phyloP scores from a whole-genome alignment of 2,888 invertebrate genomes.

The Pandemis cinnamomeana region DNA sequence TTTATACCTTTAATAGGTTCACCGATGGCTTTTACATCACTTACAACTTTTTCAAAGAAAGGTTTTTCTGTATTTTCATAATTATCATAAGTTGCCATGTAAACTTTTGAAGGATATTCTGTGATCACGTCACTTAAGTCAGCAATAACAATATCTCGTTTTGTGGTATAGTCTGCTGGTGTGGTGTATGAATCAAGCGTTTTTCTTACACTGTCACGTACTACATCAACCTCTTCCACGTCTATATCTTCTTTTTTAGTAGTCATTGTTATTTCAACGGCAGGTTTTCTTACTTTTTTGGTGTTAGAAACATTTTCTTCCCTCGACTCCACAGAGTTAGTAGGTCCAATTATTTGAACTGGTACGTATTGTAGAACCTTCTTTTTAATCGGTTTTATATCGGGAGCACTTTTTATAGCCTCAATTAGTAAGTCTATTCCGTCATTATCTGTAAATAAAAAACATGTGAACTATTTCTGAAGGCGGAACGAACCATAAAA shows the following conservation, averaged over 20 bases:
- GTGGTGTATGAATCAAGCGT: neutral
- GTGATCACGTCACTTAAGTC: conserved; percentile 21
- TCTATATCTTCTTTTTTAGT: neutral
- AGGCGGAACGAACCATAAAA: neutral
- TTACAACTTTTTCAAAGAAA: conserved; percentile 41
- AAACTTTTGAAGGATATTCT: conserved; percentile 33
- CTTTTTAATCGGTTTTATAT: conserved; percentile 63
- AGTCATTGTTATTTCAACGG: neutral
- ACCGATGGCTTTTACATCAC: conserved; percentile 39
- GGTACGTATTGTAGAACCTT: conserved; percentile 51
- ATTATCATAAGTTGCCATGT: conserved; percentile 26
- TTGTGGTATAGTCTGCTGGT: neutral
- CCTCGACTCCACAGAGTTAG: conserved; percentile 27
- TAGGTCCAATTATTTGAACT: conserved; percentile 10
- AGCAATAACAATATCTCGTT: neutral
- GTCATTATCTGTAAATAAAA: conserved; percentile 61
- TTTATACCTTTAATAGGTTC: conserved; percentile 11
- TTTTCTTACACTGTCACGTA: neutral
- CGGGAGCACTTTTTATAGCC: conserved; percentile 72
- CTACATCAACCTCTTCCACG: neutral
- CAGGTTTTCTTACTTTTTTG: conserved; percentile 21
- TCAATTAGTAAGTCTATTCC: conserved; percentile 74
- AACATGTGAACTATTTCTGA: neutral
- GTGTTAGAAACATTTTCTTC: conserved; percentile 40
- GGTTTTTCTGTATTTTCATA: conserved; percentile 20